Conservation (phyloP, 2,113 vertebrate species). For the Naja naja region DNA sequence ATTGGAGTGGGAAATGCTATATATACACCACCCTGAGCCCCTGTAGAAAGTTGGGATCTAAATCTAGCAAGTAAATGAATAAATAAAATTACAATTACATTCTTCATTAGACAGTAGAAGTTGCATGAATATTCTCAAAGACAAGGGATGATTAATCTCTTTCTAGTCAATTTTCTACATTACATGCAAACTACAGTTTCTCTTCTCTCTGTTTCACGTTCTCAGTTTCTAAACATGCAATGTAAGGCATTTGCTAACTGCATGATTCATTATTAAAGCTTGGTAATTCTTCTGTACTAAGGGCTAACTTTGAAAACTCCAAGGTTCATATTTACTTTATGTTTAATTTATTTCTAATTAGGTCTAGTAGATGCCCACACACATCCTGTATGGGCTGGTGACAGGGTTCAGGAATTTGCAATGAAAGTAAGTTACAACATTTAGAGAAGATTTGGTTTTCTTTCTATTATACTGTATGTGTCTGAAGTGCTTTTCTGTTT, state of each 20-base stretch:
- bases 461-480: not conserved
- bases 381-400: conserved; percentile 95
- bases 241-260: not conserved
- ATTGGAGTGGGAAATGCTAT: not conserved
- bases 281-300: not conserved
- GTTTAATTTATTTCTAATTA: conserved; percentile 63
- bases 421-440: conserved; percentile 85
- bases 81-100: not conserved
- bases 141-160: not conserved
- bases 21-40: not conserved
- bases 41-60: not conserved
- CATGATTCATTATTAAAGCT: not conserved
- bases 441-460: conserved; percentile 1
- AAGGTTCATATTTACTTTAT: not conserved
- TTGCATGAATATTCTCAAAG: not conserved
- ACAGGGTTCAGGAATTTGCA: conserved; percentile 94
- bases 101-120: not conserved
- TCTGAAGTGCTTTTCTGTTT: not conserved
- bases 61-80: not conserved
- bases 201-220: not conserved
- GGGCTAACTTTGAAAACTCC: conserved; percentile 11
- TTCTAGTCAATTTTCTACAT: not conserved
- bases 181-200: not conserved
- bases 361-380: conserved; percentile 95
- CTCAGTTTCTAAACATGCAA: not conserved